These are phyloP conservation scores for Molorchus minor DNA, from an alignment of 2,888 invertebrate species.

Conservation along the genomic window DNA sequence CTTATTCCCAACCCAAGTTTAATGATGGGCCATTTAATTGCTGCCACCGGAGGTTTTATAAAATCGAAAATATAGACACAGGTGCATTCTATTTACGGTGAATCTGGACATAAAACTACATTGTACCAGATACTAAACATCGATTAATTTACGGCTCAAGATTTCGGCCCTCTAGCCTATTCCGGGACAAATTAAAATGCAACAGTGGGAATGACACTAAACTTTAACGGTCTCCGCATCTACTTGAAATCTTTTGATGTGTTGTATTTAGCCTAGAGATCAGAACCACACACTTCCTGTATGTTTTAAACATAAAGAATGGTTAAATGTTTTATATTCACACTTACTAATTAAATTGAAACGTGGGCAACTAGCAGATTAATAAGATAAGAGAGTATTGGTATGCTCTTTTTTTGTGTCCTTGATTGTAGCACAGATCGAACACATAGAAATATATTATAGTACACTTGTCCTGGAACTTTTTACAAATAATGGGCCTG, in stretches of 20 bases:
- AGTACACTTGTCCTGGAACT: no score
- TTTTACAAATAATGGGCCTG: no score
- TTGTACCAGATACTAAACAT: conserved; percentile 27
- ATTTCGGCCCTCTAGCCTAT: conserved; percentile 19
- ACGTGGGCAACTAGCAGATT: no score
- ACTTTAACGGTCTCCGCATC: conserved; percentile 15
- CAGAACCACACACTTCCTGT: no score
- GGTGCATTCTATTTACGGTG: conserved; percentile 30
- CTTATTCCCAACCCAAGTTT: conserved; percentile 24
- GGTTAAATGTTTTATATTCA: no score
- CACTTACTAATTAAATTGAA: no score
- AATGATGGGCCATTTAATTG: conserved; percentile 30
- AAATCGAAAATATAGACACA: conserved; percentile 32
- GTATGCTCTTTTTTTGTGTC: no score
- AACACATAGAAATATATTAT: no score
- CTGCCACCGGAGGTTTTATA: conserved; percentile 26
- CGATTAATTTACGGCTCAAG: conserved; percentile 33
- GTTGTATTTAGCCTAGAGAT: no score
- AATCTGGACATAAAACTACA: conserved; percentile 29
- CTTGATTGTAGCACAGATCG: no score
- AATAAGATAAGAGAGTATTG: no score
- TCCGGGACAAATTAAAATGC: conserved; percentile 15
- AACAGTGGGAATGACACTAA: neutral
- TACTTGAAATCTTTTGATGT: conserved; percentile 2
- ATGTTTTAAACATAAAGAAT: no score